Base-by-base conservation (phyloP, 2,888 invertebrate genomes). In the Bembecia ichneumoniformis region DNA sequence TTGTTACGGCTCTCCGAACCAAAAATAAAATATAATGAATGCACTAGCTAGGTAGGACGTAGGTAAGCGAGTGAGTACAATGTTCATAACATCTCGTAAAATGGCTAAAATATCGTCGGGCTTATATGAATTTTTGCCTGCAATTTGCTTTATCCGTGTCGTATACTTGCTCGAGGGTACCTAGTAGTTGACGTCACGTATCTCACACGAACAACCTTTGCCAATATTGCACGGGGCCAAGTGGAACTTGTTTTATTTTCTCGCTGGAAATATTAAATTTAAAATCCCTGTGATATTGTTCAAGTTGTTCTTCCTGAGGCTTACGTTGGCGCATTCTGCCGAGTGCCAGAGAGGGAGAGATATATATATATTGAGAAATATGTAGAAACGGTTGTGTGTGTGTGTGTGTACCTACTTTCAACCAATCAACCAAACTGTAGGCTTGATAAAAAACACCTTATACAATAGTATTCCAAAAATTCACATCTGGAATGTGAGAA, bases 151-250 rank as follows among this genome's bases (percentile, higher is more conserved):
- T 40, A n/a, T 40, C 40, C 14, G 14, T 40, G 40, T 28, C 13
- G 40, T 40, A 40, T 40, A 40, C 28, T 28, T 28, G 28, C 28
- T 28, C 28, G 11, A 40, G n/a, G 40, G 40, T 40, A n/a, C n/a
- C n/a, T n/a, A 40, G 13, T 43, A 11, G 14, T 16, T 28, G 14
- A 46, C 48, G 59, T 64, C 67, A 63, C 63, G 62, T 69, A 63
- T 59, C 58, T 66, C 62, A 63, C 62, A 63, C 53, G 51, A 49
- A 46, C 55, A 48, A 52, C 58, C 55, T 59, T 59, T 53, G 52
- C 53, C 61, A 51, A 60, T 64, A 66, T 64, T 64, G 59, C 58
- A 51, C 36, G 52, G 47, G 49, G 43, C 40, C 40, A 40, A 40
- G 40, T 40, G 40, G 40, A 40, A 40, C 40, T 40, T 11, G 40